These are phyloP conservation scores for Gymnoscopelus microlampas DNA, from an alignment of 2,797 vertebrate species.

Conservation along the genomic window DNA sequence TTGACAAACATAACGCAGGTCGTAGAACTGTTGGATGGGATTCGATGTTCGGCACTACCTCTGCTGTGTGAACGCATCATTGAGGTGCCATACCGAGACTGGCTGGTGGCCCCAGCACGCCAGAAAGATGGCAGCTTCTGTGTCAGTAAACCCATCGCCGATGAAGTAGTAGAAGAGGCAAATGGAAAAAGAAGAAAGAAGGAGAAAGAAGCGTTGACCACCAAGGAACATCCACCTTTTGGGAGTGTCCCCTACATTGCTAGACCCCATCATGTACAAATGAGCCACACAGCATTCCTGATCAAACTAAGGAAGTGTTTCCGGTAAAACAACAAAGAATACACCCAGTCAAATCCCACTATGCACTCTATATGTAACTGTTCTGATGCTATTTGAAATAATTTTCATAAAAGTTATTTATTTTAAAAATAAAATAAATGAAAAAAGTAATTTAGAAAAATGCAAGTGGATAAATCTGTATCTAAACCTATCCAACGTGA, in stretches of 20 bases:
- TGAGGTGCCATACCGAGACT: too few species aligned
- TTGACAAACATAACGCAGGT: too few species aligned
- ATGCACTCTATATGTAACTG: neutral
- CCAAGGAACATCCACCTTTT: constrained; percentile 51
- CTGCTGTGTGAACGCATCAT: too few species aligned
- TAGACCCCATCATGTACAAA: constrained; percentile 85
- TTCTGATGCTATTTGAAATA: neutral
- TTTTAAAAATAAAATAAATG: neutral
- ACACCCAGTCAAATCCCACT: neutral
- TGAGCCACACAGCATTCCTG: constrained; percentile 91
- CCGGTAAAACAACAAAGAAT: constrained; percentile 24
- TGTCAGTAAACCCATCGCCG: too few species aligned
- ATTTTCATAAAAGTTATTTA: neutral
- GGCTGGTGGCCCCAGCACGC: too few species aligned
- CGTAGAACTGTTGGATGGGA: too few species aligned
- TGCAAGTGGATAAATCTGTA: too few species aligned
- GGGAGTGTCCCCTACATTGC: constrained; percentile 84
- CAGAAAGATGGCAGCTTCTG: too few species aligned
- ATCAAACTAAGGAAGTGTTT: constrained; percentile 88
- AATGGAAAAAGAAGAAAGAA: constrained; percentile 46
- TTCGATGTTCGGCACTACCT: too few species aligned
- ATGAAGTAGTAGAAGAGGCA: constrained; percentile 39
- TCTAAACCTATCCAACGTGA: too few species aligned
- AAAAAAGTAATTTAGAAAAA: too few species aligned
- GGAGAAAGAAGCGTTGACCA: constrained; percentile 51